Percentiles rank a stretch among this genome's conserved stretches.
Conservation (phyloP, 2,113 vertebrate species). For the Polypterus bichir region DNA sequence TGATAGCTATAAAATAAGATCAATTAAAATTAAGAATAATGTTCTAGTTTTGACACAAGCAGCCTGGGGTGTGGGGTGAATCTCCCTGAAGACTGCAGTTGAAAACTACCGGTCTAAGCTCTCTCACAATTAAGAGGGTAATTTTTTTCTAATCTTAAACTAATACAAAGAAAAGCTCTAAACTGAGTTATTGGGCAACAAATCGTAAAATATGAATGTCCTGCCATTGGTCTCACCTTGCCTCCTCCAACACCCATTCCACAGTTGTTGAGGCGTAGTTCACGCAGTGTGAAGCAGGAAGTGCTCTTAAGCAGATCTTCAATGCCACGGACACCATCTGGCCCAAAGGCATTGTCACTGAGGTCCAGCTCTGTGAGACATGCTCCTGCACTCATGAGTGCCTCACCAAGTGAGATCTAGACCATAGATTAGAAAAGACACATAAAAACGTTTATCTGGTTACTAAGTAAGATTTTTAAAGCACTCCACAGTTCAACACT, state of each 20-base stretch:
- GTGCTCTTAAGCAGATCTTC: constrained; percentile 78
- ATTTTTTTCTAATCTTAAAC: too few species aligned
- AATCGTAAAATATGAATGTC: too few species aligned
- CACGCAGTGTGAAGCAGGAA: constrained; percentile 68
- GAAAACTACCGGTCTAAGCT: too few species aligned
- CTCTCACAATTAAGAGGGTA: too few species aligned
- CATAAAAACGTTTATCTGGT: too few species aligned
- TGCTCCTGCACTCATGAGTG: constrained; percentile 72
- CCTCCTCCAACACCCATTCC: constrained; percentile 95
- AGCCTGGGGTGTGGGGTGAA: too few species aligned
- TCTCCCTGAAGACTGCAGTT: neutral
- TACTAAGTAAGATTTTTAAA: neutral
- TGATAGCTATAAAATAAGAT: too few species aligned
- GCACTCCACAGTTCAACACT: neutral
- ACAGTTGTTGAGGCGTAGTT: constrained; percentile 91
- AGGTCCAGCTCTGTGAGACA: constrained; percentile 79
- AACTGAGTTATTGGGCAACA: neutral
- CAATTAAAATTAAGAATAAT: too few species aligned
- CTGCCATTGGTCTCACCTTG: constrained; percentile 53
- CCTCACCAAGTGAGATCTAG: constrained; percentile 80
- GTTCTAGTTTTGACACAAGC: too few species aligned
- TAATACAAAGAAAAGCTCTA: neutral
- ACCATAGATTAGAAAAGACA: too few species aligned
- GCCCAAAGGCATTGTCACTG: constrained; percentile 96
- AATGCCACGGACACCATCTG: constrained; percentile 83